phyloP scores from a whole-genome alignment of 1,140 invertebrate genomes.

The Rhyacophila brunnea region DNA sequence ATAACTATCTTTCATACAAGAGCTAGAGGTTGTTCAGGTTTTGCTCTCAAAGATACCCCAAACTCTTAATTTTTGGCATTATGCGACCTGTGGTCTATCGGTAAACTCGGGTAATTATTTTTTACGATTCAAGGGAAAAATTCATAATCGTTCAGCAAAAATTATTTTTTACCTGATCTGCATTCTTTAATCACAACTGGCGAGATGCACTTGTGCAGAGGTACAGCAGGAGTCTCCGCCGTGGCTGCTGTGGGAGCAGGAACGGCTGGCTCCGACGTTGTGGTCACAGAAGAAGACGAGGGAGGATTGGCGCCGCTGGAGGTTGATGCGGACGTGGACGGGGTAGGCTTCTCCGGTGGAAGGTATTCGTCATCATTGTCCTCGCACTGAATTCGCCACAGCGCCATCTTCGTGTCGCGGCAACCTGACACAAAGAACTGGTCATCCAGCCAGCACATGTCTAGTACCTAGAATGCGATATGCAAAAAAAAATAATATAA shows the following conservation, averaged over 20 bases:
- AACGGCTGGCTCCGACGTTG: background rate
- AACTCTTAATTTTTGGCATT: too few relatives aligned
- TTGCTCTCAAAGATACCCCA: too few relatives aligned
- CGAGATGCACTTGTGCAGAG: slow-evolving; percentile 61
- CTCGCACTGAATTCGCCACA: slow-evolving; percentile 64
- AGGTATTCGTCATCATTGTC: slow-evolving; percentile 24
- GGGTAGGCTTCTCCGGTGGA: slow-evolving; percentile 15
- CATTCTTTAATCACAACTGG: slow-evolving; percentile 78
- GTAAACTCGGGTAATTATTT: too few relatives aligned
- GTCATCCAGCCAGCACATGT: slow-evolving; percentile 95
- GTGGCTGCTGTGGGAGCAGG: background rate
- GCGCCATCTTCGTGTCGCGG: slow-evolving; percentile 80
- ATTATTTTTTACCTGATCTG: slow-evolving; percentile 53
- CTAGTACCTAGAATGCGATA: slow-evolving; percentile 70
- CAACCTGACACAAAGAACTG: slow-evolving; percentile 93
- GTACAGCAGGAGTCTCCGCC: slow-evolving; percentile 33
- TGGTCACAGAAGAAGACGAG: background rate
- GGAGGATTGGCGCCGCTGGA: background rate
- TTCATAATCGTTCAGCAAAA: too few relatives aligned
- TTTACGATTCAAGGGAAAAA: too few relatives aligned
- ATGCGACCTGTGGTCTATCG: too few relatives aligned
- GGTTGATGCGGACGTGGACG: slow-evolving; percentile 2
- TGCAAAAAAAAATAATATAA: too few relatives aligned
- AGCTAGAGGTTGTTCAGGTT: too few relatives aligned
- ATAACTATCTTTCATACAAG: too few relatives aligned